Percentiles rank a stretch among this genome's conserved stretches.
phyloP scores from a whole-genome alignment of 2,113 vertebrate species.

The Vanacampus margaritifer region DNA sequence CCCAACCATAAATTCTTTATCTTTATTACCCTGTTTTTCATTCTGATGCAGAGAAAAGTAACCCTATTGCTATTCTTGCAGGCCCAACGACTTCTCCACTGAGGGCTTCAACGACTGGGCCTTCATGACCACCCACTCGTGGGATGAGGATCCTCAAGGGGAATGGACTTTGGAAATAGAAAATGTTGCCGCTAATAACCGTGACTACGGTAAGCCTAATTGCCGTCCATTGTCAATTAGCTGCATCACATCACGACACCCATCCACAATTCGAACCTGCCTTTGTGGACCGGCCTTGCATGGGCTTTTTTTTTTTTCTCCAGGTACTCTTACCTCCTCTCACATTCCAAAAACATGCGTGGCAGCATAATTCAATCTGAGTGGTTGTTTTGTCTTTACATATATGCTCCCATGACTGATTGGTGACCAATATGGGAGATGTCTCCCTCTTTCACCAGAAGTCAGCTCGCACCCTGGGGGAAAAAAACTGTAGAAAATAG shows the following conservation, averaged over 20 bases:
- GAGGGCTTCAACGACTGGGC: slow-evolving; percentile 97
- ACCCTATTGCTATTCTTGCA: slow-evolving; percentile 41
- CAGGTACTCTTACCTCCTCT: background rate
- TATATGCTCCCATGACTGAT: background rate
- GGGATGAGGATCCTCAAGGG: slow-evolving; percentile 90
- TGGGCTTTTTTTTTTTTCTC: too few species aligned
- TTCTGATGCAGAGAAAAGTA: background rate
- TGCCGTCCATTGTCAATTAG: slow-evolving; percentile 9
- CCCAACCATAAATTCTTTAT: too few species aligned
- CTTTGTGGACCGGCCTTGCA: background rate
- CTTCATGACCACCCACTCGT: slow-evolving; percentile 95
- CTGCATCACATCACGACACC: slow-evolving; percentile 7
- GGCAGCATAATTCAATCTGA: background rate
- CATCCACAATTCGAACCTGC: background rate
- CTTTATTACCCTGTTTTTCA: too few species aligned
- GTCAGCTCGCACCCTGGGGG: background rate
- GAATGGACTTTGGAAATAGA: slow-evolving; percentile 94
- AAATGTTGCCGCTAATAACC: slow-evolving; percentile 81
- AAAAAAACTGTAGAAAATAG: background rate
- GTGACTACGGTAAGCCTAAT: slow-evolving; percentile 81
- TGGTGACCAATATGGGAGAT: background rate
- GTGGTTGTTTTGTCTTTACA: background rate
- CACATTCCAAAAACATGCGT: background rate
- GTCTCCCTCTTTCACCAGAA: background rate
- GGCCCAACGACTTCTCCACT: slow-evolving; percentile 87